Evolutionary conservation across 2,797 vertebrate species (phyloP), one percentile per base, ranked within the genome.

Genomic region (Rhinichthys osculus): DNA sequence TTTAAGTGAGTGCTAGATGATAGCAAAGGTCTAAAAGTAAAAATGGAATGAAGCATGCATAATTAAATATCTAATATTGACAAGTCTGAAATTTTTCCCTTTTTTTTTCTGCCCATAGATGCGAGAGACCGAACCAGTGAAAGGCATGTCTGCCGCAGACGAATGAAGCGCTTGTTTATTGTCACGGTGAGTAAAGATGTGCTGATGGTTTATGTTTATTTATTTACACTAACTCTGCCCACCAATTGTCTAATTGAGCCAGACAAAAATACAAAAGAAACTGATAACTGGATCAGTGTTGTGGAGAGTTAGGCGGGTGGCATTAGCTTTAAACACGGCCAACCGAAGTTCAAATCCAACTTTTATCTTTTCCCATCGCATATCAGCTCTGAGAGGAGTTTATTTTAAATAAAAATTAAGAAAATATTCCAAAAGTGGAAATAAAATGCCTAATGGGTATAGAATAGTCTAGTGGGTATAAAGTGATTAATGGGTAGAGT

Each of bases 71-170:
- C 5, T 10, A 54, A 35, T 35, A 35, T 1, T 76, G 30, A 23
- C 11, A 19, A 62, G 30, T 77, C n/a, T 33, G 30, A n/a, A 38
- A 86, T 21, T 3, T 7, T 33, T 1, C 7, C 17, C 0, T 1
- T 47, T 47, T 21, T n/a, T 14, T 42, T 73, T 17, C 67, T 84
- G 23, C 47, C 44, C 9, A 59, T 83, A 97, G 97, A 97, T 97
- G 96, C 95, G 96, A 94, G 94, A 95, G 91, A 96, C 95, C 91
- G 97, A 97, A 87, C 96, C 96, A 64, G 93, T 96, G 87, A 97
- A 97, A 95, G 97, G 97, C 90, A 97, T 96, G 94, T 92, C 95
- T 1, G 95, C 95, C 77, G 90, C 95, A 42, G 96, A 97, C 87
- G 96, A 97, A 89, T 91, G 78, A 87, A 78, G 33, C 21, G 19